These are phyloP conservation scores for Elysia crispata DNA, from an alignment of 2,888 invertebrate genomes.

Conservation along the genomic window DNA sequence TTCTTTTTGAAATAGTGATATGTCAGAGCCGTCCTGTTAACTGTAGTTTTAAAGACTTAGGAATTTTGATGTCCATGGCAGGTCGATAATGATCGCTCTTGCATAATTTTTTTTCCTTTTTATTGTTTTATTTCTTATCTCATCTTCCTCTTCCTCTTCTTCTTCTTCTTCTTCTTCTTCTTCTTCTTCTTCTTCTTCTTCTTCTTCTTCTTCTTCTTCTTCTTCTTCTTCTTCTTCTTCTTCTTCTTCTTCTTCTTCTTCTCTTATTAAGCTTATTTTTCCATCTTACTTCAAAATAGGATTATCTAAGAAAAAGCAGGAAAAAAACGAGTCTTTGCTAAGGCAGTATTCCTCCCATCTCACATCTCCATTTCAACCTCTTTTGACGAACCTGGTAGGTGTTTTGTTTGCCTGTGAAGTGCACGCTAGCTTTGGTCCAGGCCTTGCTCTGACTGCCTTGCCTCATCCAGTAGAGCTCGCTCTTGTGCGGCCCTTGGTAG, in stretches of 20 bases:
- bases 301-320: no score
- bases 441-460: slow-evolving; percentile 61
- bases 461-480: slow-evolving; percentile 61
- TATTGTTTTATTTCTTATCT: no score
- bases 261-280: neutral
- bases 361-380: neutral
- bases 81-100: no score
- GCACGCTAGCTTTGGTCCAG: slow-evolving; percentile 64
- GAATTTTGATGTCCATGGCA: no score
- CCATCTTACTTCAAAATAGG: no score
- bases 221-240: slow-evolving; percentile 9
- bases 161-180: slow-evolving; percentile 9
- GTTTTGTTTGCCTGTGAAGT: slow-evolving; percentile 56
- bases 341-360: no score
- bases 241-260: slow-evolving; percentile 9
- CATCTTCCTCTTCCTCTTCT: slow-evolving; percentile 3
- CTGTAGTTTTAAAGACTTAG: no score
- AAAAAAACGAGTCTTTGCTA: no score
- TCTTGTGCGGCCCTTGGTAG: slow-evolving; percentile 67
- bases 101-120: no score
- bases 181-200: slow-evolving; percentile 9
- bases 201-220: slow-evolving; percentile 9
- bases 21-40: no score
- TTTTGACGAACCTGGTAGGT: slow-evolving; percentile 60
- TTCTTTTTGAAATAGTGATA: no score